Percentiles rank a stretch among this genome's conserved stretches.
phyloP scores from a whole-genome alignment of 2,113 vertebrate genomes.

The Nesoenas mayeri region DNA sequence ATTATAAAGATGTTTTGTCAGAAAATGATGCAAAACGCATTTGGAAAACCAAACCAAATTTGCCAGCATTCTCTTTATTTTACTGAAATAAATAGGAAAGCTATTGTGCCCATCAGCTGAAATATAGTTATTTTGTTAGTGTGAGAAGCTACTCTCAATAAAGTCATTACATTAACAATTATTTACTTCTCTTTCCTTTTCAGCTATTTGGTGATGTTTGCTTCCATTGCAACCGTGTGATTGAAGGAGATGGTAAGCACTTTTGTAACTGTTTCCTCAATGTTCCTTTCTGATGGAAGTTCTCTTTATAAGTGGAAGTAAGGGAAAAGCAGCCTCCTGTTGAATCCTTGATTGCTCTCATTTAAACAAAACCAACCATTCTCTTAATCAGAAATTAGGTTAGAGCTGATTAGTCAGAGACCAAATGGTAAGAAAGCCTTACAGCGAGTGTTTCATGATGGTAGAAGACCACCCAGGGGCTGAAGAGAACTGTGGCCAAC shows the following conservation, averaged over 20 bases:
- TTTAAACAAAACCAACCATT: background rate
- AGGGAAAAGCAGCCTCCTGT: background rate
- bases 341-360: background rate
- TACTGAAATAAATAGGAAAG: background rate
- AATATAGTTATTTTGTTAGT: background rate
- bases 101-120: background rate
- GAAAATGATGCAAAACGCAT: background rate
- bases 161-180: background rate
- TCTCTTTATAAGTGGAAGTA: background rate
- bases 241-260: slow-evolving; percentile 95
- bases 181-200: background rate
- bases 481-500: background rate
- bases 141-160: background rate
- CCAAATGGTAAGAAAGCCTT: background rate
- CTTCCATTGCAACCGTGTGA: slow-evolving; percentile 97
- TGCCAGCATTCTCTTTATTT: background rate
- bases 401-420: background rate
- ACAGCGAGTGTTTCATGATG: background rate
- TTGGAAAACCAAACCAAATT: background rate
- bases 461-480: background rate
- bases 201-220: slow-evolving; percentile 98
- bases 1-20: background rate
- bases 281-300: background rate
- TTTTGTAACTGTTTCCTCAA: background rate
- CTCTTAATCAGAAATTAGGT: background rate